Percentiles rank a stretch among this genome's conserved stretches.
These are phyloP conservation scores for Rotaria socialis DNA, from an alignment of 2,888 invertebrate genomes.

Conservation along the genomic window DNA sequence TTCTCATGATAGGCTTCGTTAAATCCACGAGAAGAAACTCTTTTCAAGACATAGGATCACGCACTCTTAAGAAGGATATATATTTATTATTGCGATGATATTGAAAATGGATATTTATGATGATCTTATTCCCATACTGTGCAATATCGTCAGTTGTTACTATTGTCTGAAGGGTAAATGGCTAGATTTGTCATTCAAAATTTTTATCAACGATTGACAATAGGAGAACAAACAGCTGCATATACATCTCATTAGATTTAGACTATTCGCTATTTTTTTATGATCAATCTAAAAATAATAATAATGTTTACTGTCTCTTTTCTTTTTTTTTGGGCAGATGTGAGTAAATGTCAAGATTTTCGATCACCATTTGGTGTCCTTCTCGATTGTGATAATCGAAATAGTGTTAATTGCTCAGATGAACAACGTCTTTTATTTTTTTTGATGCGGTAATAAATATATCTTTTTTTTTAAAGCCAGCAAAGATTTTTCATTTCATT, in stretches of 20 bases:
- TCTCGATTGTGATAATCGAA: neutral
- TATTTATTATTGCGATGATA: neutral
- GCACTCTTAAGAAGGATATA: too few relatives aligned
- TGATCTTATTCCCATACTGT: neutral
- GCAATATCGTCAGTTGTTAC: neutral
- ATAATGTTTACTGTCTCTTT: too few relatives aligned
- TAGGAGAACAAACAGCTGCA: neutral
- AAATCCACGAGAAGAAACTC: too few relatives aligned
- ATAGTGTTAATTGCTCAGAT: slow-evolving; percentile 5
- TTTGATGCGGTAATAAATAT: slow-evolving; percentile 24
- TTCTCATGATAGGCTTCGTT: too few relatives aligned
- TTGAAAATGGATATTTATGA: neutral
- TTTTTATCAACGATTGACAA: neutral
- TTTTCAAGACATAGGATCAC: too few relatives aligned
- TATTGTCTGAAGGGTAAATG: neutral
- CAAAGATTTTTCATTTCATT: neutral
- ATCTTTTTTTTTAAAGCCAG: neutral
- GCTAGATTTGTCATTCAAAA: neutral
- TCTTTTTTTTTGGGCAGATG: too few relatives aligned
- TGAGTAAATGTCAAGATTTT: neutral
- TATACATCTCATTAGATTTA: neutral
- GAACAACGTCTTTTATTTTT: slow-evolving; percentile 39
- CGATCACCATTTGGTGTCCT: neutral
- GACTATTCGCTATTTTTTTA: neutral
- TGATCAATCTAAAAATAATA: neutral